Base-by-base conservation (phyloP, 2,888 invertebrate genomes). In the Clistopyga incitator region DNA sequence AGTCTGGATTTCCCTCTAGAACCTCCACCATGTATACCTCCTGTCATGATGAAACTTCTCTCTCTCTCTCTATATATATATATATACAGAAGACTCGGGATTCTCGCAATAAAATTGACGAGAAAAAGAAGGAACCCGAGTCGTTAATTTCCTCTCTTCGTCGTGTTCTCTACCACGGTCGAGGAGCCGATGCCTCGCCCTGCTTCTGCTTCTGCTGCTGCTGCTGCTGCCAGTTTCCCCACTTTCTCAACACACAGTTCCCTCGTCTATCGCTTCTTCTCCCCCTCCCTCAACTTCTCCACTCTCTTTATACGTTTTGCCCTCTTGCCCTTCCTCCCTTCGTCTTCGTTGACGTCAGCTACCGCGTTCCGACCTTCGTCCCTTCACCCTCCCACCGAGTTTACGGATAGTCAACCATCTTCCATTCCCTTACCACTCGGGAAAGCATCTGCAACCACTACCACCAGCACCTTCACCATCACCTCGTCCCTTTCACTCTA, bases 81-180 rank as follows among this genome's bases (percentile, higher is more conserved):
- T 42, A 23, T 25, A 23, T 20, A 25, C 45, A 42, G 52, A 59
- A 25, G 10, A 38, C 47, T 61, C 23, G 70, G 81, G 56, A 72
- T 74, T 56, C 72, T 78, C 59, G 85, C 83, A 88, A 89, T 90
- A 88, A 90, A 90, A 90, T 88, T 88, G 88, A 89, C 86, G 86
- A 84, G 81, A 85, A 82, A 87, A 86, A 87, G 88, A 87, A 86
- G 86, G 79, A 68, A 71, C 68, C 54, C 52, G 76, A 86, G 86
- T 88, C 86, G 89, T 91, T 91, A 89, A 90, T 91, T 89, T 91
- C 88, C 89, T 88, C 85, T 86, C 75, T 78, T 65, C 71, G 78
- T 76, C 70, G 68, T 42, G 52, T 18, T 68, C 59, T 42, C 59
- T 42, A 71, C 38, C 29, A 47, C 52, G 75, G 52, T 50, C 52